phyloP scores from a whole-genome alignment of 2,113 vertebrate genomes.

The Mesembrinibis cayennensis region DNA sequence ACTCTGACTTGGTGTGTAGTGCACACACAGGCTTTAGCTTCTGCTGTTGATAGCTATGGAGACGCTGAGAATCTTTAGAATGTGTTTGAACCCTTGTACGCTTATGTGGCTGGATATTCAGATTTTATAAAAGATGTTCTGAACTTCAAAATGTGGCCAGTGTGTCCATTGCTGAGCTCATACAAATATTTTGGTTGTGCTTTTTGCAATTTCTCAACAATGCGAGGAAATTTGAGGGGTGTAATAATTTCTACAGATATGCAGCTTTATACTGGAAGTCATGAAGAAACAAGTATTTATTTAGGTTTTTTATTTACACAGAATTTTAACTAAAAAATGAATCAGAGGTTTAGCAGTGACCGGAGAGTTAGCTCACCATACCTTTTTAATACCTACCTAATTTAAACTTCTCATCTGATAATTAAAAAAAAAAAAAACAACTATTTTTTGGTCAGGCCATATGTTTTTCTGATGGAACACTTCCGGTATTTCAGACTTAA shows the following conservation, averaged over 20 bases:
- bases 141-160: background rate
- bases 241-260: background rate
- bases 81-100: rapidly evolving
- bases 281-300: background rate
- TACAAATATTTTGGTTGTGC: background rate
- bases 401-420: background rate
- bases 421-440: background rate
- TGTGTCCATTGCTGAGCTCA: background rate
- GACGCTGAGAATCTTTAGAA: background rate
- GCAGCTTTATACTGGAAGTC: background rate
- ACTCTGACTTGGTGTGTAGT: background rate
- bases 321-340: background rate
- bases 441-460: background rate
- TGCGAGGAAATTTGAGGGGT: background rate
- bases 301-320: background rate
- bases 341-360: background rate
- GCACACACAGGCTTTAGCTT: background rate
- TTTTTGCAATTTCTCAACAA: background rate
- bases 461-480: background rate
- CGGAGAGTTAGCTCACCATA: background rate
- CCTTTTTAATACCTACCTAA: background rate
- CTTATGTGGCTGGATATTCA: background rate
- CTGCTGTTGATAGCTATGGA: background rate
- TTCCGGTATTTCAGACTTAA: background rate
- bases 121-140: background rate